A percentile compares a stretch with the other conserved stretches of the same genome.
Conservation (phyloP, 2,113 vertebrate genomes). For the Eclectus roratus region DNA sequence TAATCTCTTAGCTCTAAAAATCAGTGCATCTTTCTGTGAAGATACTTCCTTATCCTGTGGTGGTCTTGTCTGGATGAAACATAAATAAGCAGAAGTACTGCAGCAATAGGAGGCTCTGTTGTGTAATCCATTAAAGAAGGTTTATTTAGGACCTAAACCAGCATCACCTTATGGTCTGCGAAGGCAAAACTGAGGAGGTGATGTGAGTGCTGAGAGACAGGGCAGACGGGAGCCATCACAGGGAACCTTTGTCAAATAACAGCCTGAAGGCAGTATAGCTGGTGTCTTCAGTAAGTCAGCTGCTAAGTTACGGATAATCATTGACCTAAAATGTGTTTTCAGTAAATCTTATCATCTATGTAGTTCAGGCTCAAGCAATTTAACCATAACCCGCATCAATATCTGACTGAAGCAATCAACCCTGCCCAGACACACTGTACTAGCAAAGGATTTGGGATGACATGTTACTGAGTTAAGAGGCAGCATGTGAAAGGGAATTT, state of each 20-base stretch:
- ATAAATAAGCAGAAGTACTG: background rate
- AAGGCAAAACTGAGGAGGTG: background rate
- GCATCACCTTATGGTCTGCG: background rate
- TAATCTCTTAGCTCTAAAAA: background rate
- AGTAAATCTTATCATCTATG: background rate
- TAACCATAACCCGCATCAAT: background rate
- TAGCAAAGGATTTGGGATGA: background rate
- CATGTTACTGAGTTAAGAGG: background rate
- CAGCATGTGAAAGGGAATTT: background rate
- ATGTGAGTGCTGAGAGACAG: accelerated
- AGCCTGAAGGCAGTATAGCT: background rate
- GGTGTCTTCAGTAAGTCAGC: background rate
- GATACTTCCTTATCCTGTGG: background rate
- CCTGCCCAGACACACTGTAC: background rate
- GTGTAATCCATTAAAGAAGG: background rate
- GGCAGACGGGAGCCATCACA: background rate
- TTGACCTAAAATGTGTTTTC: background rate
- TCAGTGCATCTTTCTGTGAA: background rate
- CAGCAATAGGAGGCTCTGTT: background rate
- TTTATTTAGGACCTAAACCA: background rate
- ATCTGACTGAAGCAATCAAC: background rate
- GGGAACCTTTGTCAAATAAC: background rate
- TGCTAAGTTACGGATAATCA: background rate
- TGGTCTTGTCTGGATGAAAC: background rate
- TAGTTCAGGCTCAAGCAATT: background rate